Base-by-base conservation (phyloP, 2,113 vertebrate genomes). In the Tor tambroides region DNA sequence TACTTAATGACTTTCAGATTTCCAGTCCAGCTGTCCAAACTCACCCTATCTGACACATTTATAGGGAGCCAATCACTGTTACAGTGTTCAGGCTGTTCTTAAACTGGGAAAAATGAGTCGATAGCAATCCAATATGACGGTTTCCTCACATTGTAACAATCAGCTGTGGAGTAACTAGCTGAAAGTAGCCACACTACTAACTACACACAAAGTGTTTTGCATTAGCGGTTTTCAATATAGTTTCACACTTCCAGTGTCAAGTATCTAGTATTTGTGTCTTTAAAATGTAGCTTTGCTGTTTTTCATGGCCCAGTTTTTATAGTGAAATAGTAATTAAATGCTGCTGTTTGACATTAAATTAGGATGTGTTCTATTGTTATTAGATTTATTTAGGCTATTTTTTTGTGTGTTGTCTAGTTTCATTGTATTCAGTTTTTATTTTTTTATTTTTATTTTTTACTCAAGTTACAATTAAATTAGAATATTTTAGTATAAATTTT, bases 1-100 rank as follows among this genome's bases (percentile, higher is more conserved):
- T 85, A 71, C 32, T 85, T 88, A 61, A 88, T 87, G 59, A 78
- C 56, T 90, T 90, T 87, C 86, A 85, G 63, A 75, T 83, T 75
- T 83, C 32, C 5, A 80, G n/a, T 15, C 79, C 83, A 83, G 82
- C 85, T 89, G 87, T 89, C 82, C 83, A 85, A 72, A 87, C 71
- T 59, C 43, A n/a, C 41, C 83, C 79, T 21, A 41, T 85, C 72
- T 83, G 61, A 78, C 71, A 82, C 75, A 2, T 63, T 88, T 75
- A 32, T 38, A 65, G 78, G 38, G 46, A 46, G 28, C 17, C 46
- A 84, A 78, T 83, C 59, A 69, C 72, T 35, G 38, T 41, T 46
- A 46, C 23, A 75, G n/a, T 63, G 35, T 81, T 81, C 35, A 43
- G 59, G 38, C 59, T 81, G 56, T 65, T 15, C 23, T 81, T 65